Conservation (phyloP, 2,888 invertebrate genomes). For the Physocephala rufipes region DNA sequence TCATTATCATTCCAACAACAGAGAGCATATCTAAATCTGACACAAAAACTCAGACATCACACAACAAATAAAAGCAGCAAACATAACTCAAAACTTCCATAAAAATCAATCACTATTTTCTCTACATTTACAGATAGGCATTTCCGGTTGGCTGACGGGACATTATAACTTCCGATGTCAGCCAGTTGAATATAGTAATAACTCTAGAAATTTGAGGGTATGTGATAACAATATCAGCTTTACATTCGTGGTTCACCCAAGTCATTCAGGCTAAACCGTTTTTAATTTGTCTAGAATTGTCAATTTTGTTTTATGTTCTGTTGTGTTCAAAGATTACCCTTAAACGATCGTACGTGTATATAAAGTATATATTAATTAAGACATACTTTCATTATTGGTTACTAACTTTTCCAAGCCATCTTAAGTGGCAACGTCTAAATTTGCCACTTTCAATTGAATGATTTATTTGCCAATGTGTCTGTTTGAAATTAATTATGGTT, state of each 20-base stretch:
- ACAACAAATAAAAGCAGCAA: slow-evolving; percentile 20
- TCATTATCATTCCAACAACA: too few relatives aligned
- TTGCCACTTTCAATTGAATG: slow-evolving; percentile 38
- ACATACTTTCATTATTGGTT: too few relatives aligned
- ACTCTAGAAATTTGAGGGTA: slow-evolving; percentile 91
- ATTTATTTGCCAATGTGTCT: slow-evolving; percentile 22
- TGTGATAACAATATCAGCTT: slow-evolving; percentile 57
- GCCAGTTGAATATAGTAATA: slow-evolving; percentile 94
- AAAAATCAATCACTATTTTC: slow-evolving; percentile 41
- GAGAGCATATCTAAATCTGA: background rate
- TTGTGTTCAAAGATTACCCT: background rate
- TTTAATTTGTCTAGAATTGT: slow-evolving; percentile 34
- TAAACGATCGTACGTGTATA: background rate
- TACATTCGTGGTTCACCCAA: background rate
- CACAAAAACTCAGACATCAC: background rate
- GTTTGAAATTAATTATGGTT: slow-evolving; percentile 39
- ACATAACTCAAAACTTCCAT: slow-evolving; percentile 13
- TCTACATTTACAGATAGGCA: slow-evolving; percentile 76
- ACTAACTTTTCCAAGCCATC: background rate
- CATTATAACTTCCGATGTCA: slow-evolving; percentile 96
- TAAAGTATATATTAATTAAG: background rate
- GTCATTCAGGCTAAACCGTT: background rate
- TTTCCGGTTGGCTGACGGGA: slow-evolving; percentile 93
- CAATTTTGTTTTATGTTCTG: background rate
- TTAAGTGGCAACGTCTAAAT: slow-evolving; percentile 30